These are phyloP conservation scores for Anticlea derivata DNA, from an alignment of 2,888 invertebrate genomes.

Conservation along the genomic window DNA sequence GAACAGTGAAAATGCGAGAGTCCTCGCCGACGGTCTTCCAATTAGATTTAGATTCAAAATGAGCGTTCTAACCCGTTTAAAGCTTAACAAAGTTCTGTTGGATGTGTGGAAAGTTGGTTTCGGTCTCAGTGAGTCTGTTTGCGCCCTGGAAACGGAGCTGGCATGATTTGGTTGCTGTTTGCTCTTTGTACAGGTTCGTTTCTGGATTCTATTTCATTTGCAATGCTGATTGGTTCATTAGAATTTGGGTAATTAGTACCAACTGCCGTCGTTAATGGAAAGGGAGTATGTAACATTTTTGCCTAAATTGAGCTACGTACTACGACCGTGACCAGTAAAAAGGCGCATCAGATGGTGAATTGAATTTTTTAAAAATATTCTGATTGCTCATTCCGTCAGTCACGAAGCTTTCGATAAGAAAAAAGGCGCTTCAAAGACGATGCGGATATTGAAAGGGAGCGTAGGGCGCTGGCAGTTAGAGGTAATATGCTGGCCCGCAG, in stretches of 20 bases:
- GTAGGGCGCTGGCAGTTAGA: no score
- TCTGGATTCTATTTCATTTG: neutral
- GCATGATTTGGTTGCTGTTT: constrained; percentile 71
- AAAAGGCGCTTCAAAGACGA: no score
- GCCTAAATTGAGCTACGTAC: no score
- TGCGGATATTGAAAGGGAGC: no score
- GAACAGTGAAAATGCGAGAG: constrained; percentile 79
- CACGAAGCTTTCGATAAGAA: no score
- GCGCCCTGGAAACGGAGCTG: constrained; percentile 56
- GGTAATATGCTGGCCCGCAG: no score
- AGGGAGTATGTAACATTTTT: no score
- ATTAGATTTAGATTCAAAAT: constrained; percentile 74
- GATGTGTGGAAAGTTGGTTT: constrained; percentile 66
- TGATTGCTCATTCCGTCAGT: no score
- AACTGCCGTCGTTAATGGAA: no score
- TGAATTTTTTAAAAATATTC: no score
- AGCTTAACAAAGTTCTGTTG: constrained; percentile 64
- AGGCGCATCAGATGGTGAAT: no score
- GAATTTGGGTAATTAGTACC: neutral
- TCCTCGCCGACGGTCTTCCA: constrained; percentile 67
- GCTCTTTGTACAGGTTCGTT: constrained; percentile 67
- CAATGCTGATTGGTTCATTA: constrained; percentile 10
- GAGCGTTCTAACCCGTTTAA: constrained; percentile 68
- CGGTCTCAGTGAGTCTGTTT: constrained; percentile 56
- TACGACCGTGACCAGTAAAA: no score